These are phyloP conservation scores for Mionectes olivaceus DNA, from an alignment of 2,797 vertebrate species.

Conservation along the genomic window DNA sequence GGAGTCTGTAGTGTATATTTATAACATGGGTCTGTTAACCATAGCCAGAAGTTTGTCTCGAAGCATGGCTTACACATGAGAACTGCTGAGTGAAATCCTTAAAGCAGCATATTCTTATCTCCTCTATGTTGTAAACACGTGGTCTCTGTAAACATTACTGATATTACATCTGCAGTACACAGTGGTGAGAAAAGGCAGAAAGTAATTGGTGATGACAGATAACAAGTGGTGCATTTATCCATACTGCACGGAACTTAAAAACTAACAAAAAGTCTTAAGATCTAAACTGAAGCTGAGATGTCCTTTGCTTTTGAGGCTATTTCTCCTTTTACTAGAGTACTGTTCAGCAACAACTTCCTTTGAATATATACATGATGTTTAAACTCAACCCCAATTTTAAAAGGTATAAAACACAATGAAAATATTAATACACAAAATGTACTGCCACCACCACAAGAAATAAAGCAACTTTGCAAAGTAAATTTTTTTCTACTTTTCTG, in stretches of 20 bases:
- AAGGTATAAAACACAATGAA: background rate
- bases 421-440: background rate
- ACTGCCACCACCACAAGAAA: background rate
- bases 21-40: background rate
- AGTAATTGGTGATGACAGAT: background rate
- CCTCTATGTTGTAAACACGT: background rate
- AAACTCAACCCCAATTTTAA: background rate
- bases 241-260: background rate
- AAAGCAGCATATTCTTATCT: background rate
- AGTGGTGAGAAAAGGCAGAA: background rate
- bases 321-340: background rate
- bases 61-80: background rate
- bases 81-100: background rate
- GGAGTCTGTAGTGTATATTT: background rate
- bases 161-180: background rate
- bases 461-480: background rate
- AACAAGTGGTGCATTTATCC: background rate
- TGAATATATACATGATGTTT: background rate
- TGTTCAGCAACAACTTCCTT: background rate
- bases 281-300: background rate
- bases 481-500: background rate
- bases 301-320: background rate
- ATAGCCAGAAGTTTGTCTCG: background rate
- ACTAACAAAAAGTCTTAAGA: background rate
- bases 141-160: background rate